phyloP scores from a whole-genome alignment of 1,140 invertebrate genomes.

The Anastrepha obliqua region DNA sequence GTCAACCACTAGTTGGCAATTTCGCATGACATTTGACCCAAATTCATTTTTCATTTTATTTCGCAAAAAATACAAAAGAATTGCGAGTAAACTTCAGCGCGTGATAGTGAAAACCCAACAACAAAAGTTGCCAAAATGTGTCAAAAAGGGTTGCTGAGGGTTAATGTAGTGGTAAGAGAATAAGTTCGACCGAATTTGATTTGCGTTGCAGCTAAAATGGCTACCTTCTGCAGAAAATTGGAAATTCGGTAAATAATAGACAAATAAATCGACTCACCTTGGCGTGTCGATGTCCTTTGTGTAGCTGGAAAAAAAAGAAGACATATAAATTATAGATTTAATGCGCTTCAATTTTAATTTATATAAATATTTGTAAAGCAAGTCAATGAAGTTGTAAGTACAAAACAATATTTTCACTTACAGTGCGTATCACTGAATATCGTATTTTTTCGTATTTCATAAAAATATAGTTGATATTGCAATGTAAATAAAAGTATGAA shows the following conservation, averaged over 20 bases:
- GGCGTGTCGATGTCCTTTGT: background rate
- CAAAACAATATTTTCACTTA: no score
- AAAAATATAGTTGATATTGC: no score
- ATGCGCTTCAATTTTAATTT: background rate
- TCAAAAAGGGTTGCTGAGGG: background rate
- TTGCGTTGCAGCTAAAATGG: background rate
- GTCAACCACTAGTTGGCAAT: constrained; percentile 9
- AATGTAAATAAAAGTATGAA: no score
- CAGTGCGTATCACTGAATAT: no score
- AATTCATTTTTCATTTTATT: constrained; percentile 50
- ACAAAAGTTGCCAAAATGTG: background rate
- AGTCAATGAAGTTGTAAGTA: no score
- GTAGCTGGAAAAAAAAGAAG: background rate
- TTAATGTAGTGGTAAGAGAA: background rate
- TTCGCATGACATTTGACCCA: constrained; percentile 33
- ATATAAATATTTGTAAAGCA: background rate
- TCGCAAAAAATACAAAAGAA: background rate
- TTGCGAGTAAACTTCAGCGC: background rate
- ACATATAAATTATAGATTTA: background rate
- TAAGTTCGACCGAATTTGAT: background rate
- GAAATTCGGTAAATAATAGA: background rate
- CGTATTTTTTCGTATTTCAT: no score
- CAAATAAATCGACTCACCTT: constrained; percentile 31
- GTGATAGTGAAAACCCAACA: background rate
- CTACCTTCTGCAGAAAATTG: background rate